phyloP scores from a whole-genome alignment of 2,888 invertebrate species.

The Agrilus mali region DNA sequence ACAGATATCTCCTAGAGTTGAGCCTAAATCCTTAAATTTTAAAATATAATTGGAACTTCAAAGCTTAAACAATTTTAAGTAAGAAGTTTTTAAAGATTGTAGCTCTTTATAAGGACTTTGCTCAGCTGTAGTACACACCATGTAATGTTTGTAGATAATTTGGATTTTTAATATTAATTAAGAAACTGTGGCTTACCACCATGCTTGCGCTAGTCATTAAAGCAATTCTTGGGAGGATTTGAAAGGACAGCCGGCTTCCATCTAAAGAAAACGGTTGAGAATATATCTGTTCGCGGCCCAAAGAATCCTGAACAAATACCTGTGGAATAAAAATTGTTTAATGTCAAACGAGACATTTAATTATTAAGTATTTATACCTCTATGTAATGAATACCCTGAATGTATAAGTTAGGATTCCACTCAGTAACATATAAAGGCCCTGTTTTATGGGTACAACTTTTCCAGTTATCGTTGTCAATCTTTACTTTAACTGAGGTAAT shows the following conservation, averaged over 20 bases:
- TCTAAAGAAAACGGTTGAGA: slow-evolving; percentile 71
- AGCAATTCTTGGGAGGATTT: slow-evolving; percentile 53
- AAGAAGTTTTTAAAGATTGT: too few relatives aligned
- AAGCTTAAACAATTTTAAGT: too few relatives aligned
- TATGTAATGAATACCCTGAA: slow-evolving; percentile 53
- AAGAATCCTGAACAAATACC: slow-evolving; percentile 46
- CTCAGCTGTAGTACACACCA: too few relatives aligned
- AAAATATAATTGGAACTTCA: too few relatives aligned
- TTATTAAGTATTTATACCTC: slow-evolving; percentile 34
- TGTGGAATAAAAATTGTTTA: slow-evolving; percentile 16
- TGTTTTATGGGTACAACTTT: slow-evolving; percentile 42
- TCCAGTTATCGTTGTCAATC: slow-evolving; percentile 54
- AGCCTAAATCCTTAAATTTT: too few relatives aligned
- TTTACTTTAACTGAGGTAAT: slow-evolving; percentile 53
- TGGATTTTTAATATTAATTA: background rate
- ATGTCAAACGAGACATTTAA: background rate
- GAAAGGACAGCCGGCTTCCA: slow-evolving; percentile 52
- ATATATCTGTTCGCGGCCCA: slow-evolving; percentile 41
- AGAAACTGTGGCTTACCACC: slow-evolving; percentile 45
- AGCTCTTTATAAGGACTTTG: too few relatives aligned
- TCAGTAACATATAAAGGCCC: slow-evolving; percentile 58
- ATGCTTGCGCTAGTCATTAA: slow-evolving; percentile 65
- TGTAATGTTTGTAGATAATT: too few relatives aligned
- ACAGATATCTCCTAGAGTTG: too few relatives aligned
- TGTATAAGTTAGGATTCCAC: slow-evolving; percentile 61